Percentiles rank a stretch among this genome's conserved stretches.
Evolutionary conservation across 2,113 vertebrate species (phyloP).

Genomic region (Zosterops lateralis): DNA sequence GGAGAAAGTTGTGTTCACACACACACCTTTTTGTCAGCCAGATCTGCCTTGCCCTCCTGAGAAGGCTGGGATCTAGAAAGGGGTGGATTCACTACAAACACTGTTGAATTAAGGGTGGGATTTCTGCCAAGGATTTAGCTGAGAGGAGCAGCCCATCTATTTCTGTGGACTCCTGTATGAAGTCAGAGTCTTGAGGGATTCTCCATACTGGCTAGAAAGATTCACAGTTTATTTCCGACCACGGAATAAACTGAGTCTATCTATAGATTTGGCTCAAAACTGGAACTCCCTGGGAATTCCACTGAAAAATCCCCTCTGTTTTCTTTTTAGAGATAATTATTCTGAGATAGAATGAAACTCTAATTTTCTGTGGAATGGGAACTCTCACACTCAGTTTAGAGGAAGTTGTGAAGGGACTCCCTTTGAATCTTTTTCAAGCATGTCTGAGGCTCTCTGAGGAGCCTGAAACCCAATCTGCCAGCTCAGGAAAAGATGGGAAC

Average conservation of each 20-base stretch:
- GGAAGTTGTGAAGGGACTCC: conserved; percentile 8
- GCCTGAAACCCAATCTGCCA: not conserved
- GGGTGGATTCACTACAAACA: not conserved
- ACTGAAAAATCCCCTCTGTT: not conserved
- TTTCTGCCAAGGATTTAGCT: conserved; percentile 1
- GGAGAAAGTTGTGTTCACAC: not conserved
- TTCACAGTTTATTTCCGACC: conserved; percentile 58
- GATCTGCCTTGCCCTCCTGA: not conserved
- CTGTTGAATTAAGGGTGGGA: not conserved
- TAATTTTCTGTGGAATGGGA: not conserved
- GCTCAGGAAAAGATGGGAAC: not conserved
- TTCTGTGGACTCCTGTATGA: conserved; percentile 18
- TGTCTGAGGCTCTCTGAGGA: not conserved
- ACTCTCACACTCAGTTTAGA: not conserved
- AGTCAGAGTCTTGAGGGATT: not conserved
- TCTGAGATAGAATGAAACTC: conserved; percentile 1
- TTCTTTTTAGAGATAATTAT: conserved; percentile 16
- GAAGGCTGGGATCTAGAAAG: not conserved
- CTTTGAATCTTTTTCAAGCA: not conserved
- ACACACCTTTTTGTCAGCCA: not conserved
- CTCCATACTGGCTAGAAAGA: not conserved
- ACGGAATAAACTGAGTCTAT: conserved; percentile 36
- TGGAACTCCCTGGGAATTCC: conserved; percentile 27
- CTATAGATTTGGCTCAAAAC: conserved; percentile 57
- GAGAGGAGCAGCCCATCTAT: conserved; percentile 23